phyloP scores from a whole-genome alignment of 2,888 invertebrate species.

The Cataglyphis rosenhaueri region DNA sequence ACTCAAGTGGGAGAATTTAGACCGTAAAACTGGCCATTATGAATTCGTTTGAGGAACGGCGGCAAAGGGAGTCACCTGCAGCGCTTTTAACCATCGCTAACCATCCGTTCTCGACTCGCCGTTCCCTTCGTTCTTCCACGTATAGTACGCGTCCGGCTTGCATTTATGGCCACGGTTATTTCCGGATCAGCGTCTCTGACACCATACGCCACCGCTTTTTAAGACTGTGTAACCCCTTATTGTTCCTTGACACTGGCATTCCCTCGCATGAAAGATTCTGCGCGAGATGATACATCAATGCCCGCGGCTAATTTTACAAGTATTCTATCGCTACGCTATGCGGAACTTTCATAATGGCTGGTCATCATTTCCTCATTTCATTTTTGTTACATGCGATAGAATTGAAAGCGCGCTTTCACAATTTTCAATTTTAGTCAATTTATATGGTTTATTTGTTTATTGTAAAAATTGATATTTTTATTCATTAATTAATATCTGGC shows the following conservation, averaged over 20 bases:
- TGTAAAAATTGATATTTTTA: not conserved
- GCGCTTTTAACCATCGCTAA: slow-evolving; percentile 59
- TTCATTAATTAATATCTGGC: not conserved
- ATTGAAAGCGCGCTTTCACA: slow-evolving; percentile 13
- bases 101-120: slow-evolving; percentile 50
- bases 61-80: slow-evolving; percentile 66
- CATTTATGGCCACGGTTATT: slow-evolving; percentile 76
- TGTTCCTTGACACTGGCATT: slow-evolving; percentile 45
- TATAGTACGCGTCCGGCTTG: slow-evolving; percentile 62
- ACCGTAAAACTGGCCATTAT: slow-evolving; percentile 61
- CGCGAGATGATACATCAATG: slow-evolving; percentile 45
- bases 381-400: not conserved
- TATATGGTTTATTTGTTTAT: not conserved
- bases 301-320: slow-evolving; percentile 41
- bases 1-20: slow-evolving; percentile 56
- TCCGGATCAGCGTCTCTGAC: slow-evolving; percentile 75
- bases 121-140: slow-evolving; percentile 58
- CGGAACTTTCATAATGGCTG: slow-evolving; percentile 23
- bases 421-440: not conserved
- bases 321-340: slow-evolving; percentile 15
- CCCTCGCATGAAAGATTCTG: slow-evolving; percentile 9
- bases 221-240: slow-evolving; percentile 55
- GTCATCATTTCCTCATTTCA: not conserved
- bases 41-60: slow-evolving; percentile 9
- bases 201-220: slow-evolving; percentile 54